Evolutionary conservation across 2,797 vertebrate species (phyloP).

Genomic region (Euphonia xanthogaster): DNA sequence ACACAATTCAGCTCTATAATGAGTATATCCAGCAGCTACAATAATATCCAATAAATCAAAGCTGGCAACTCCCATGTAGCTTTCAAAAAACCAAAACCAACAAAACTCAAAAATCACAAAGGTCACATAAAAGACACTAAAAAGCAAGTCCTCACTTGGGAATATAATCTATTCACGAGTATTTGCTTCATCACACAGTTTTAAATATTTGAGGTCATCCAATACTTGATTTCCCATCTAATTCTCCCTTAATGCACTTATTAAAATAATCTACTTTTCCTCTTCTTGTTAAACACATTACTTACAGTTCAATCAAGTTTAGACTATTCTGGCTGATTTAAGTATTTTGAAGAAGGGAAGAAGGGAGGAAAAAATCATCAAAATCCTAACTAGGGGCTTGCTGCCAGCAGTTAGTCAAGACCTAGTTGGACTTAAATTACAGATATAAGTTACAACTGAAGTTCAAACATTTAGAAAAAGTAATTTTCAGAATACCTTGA

Average conservation of each 20-base stretch:
- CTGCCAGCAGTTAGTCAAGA: constrained; percentile 55
- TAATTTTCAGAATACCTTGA: neutral
- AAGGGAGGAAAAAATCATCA: fast-evolving
- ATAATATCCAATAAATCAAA: neutral
- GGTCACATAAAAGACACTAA: neutral
- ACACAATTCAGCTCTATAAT: neutral
- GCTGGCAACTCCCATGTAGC: neutral
- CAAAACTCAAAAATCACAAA: neutral
- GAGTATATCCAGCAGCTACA: neutral
- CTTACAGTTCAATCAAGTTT: constrained; percentile 19
- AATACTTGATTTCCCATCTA: neutral
- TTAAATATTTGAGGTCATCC: constrained; percentile 15
- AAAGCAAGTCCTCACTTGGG: neutral
- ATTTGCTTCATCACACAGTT: constrained; percentile 4
- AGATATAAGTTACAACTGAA: neutral
- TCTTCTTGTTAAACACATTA: constrained; percentile 22
- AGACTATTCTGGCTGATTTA: constrained; percentile 14
- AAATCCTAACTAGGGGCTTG: constrained; percentile 11
- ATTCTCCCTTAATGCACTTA: neutral
- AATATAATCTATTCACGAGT: constrained; percentile 1
- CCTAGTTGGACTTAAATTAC: neutral
- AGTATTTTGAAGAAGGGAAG: neutral
- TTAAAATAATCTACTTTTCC: constrained; percentile 46
- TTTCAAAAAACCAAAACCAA: neutral
- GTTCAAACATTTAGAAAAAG: neutral